A percentile compares a stretch with the other conserved stretches of the same genome.
Conservation (phyloP, 2,797 vertebrate species). For the Fistularia tabacaria region DNA sequence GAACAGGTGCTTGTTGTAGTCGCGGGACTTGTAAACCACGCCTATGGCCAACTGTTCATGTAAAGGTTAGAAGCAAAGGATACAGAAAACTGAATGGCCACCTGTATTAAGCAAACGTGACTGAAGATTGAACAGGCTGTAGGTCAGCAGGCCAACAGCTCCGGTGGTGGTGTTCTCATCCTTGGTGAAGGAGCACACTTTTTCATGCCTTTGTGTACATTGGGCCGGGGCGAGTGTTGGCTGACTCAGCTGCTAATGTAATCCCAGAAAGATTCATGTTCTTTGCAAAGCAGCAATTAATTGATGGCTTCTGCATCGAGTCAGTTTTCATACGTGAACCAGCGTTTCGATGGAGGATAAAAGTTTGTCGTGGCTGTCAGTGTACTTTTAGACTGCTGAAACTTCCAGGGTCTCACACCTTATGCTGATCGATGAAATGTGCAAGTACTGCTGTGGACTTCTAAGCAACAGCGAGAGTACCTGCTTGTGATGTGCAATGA, state of each 20-base stretch:
- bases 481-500: conserved; percentile 69
- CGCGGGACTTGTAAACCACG: conserved; percentile 34
- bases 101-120: conserved; percentile 43
- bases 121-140: conserved; percentile 65
- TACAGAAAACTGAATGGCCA: conserved; percentile 71
- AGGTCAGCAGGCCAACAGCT: conserved; percentile 66
- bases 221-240: conserved; percentile 69
- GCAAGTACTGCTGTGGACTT: conserved; percentile 57
- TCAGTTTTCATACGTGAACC: conserved; percentile 3
- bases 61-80: conserved; percentile 67
- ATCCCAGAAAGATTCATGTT: conserved; percentile 34
- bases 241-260: conserved; percentile 66
- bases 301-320: not conserved
- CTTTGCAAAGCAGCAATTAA: not conserved
- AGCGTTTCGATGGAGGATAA: conserved; percentile 26
- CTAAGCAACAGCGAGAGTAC: conserved; percentile 63
- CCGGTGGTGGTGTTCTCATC: conserved; percentile 67
- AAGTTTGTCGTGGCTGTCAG: conserved; percentile 46
- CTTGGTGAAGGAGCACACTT: conserved; percentile 72
- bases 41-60: conserved; percentile 67
- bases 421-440: conserved; percentile 68
- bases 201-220: conserved; percentile 40
- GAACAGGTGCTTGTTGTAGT: conserved; percentile 65
- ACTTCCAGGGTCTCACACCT: conserved; percentile 43
- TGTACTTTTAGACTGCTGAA: conserved; percentile 32